These are phyloP conservation scores for Falcaria lacertinaria DNA, from an alignment of 2,888 invertebrate genomes.

Conservation along the genomic window DNA sequence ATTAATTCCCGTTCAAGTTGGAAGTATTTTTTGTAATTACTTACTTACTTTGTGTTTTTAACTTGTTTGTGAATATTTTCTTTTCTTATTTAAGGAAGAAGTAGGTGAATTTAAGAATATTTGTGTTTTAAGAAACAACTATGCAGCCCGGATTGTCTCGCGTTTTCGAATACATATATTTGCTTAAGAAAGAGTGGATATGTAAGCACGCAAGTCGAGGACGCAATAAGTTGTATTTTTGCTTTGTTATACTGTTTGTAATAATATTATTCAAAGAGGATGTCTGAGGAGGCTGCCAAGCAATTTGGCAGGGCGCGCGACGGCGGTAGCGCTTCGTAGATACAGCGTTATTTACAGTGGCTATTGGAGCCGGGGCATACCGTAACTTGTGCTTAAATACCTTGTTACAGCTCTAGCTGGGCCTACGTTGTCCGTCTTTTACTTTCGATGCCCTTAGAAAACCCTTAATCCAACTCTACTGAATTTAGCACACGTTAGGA, in stretches of 20 bases:
- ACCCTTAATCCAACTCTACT: constrained; percentile 27
- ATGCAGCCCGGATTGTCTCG: not conserved
- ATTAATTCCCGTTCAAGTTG: constrained; percentile 37
- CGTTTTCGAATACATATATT: not conserved
- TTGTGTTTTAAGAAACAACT: not conserved
- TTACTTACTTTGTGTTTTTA: constrained; percentile 22
- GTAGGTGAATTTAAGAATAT: not conserved
- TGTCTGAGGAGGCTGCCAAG: constrained; percentile 73
- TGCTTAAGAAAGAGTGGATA: constrained; percentile 9
- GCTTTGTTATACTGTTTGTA: constrained; percentile 61
- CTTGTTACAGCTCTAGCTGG: constrained; percentile 48
- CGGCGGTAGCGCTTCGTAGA: constrained; percentile 55
- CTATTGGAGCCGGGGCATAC: constrained; percentile 54
- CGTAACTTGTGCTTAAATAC: constrained; percentile 72
- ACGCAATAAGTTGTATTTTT: constrained; percentile 50
- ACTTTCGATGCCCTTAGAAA: constrained; percentile 31
- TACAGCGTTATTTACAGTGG: constrained; percentile 69
- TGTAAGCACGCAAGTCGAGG: constrained; percentile 21
- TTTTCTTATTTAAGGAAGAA: not conserved
- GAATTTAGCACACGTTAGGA: not conserved
- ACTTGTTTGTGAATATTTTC: constrained; percentile 9
- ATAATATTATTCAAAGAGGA: constrained; percentile 73
- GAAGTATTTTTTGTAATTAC: constrained; percentile 24
- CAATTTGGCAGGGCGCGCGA: constrained; percentile 67
- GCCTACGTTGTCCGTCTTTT: constrained; percentile 35